phyloP scores from a whole-genome alignment of 1,140 invertebrate genomes.

The Aradophagus sp. region DNA sequence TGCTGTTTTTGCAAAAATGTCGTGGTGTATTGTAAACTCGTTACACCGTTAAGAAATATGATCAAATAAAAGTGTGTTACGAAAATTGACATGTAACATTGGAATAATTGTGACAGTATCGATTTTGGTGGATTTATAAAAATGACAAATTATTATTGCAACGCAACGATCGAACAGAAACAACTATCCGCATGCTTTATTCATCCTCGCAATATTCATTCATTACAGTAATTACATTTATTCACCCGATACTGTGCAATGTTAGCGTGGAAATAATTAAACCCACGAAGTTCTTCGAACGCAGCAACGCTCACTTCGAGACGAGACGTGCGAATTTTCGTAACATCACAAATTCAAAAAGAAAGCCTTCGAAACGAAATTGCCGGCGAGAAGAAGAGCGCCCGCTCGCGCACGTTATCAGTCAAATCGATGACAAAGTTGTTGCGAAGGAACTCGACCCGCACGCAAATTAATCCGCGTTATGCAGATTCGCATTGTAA shows the following conservation, averaged over 20 bases:
- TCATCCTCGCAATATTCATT: constrained; percentile 35
- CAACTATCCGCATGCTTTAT: constrained; percentile 12
- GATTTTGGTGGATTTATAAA: too few species aligned
- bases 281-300: constrained; percentile 12
- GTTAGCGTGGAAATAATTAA: constrained; percentile 29
- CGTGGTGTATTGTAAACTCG: too few species aligned
- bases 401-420: constrained; percentile 18
- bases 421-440: constrained; percentile 30
- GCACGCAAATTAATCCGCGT: constrained; percentile 36
- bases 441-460: constrained; percentile 21
- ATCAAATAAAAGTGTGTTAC: background rate
- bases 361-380: too few species aligned
- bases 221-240: constrained; percentile 45
- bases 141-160: constrained; percentile 2
- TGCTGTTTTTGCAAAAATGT: too few species aligned
- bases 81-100: too few species aligned
- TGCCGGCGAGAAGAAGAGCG: background rate
- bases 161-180: constrained; percentile 17
- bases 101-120: too few species aligned
- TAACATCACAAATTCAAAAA: background rate
- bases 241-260: constrained; percentile 14
- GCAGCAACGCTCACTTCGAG: constrained; percentile 28
- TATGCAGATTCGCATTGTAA: constrained; percentile 47
- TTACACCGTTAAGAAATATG: background rate
- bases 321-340: constrained; percentile 9